A percentile compares a stretch with the other conserved stretches of the same genome.
Conservation (phyloP, 2,797 vertebrate species). For the Euphonia xanthogaster region DNA sequence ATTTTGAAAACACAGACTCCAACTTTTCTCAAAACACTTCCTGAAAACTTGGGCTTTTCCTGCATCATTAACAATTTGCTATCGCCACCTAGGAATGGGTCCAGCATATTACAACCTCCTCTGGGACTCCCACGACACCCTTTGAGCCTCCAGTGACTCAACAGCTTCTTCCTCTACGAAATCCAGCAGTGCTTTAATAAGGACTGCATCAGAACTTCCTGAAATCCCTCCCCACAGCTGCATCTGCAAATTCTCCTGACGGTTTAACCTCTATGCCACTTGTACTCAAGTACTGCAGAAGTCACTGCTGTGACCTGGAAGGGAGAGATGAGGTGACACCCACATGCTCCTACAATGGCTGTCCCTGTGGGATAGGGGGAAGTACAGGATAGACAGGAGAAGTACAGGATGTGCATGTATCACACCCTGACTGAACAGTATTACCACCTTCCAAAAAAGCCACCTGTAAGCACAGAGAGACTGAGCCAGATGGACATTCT, state of each 20-base stretch:
- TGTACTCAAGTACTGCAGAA: not conserved
- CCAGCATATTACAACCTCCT: not conserved
- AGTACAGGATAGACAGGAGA: not conserved
- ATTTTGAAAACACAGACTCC: not conserved
- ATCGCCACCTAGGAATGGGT: constrained; percentile 29
- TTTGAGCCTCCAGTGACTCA: rapidly evolving
- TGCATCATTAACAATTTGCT: not conserved
- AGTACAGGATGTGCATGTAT: rapidly evolving
- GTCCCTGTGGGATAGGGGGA: rapidly evolving
- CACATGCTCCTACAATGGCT: not conserved
- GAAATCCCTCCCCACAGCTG: not conserved
- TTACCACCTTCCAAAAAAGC: not conserved
- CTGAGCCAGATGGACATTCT: not conserved
- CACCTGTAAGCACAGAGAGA: not conserved
- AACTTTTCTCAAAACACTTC: not conserved
- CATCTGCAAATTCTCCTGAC: rapidly evolving
- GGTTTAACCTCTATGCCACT: not conserved
- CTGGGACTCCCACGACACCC: not conserved
- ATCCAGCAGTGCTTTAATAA: not conserved
- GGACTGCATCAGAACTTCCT: not conserved
- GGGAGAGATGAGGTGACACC: not conserved
- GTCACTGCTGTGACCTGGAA: not conserved
- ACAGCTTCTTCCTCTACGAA: not conserved
- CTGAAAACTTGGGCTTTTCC: not conserved
- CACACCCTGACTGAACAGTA: not conserved